Evolutionary conservation across 2,113 vertebrate genomes (phyloP).

Genomic region (Sinocyclocheilus rhinocerous): DNA sequence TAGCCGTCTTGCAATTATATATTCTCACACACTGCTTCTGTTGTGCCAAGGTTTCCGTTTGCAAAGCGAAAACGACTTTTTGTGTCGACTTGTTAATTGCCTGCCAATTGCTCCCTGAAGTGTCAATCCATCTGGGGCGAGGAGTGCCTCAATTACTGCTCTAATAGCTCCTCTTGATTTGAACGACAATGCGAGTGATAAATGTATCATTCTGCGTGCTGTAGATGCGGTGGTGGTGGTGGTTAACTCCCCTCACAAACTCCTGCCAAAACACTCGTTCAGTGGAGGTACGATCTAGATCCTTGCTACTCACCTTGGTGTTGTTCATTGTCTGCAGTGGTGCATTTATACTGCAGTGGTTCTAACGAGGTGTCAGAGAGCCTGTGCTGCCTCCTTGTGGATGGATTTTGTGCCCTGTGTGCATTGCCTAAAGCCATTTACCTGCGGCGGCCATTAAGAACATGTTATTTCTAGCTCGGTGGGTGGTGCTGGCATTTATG

Average conservation of each 20-base stretch:
- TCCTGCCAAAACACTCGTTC: not conserved
- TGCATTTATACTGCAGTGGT: slow-evolving; percentile 52
- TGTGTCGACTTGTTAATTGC: slow-evolving; percentile 77
- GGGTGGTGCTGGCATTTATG: not conserved
- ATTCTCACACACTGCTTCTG: slow-evolving; percentile 52
- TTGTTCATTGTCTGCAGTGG: slow-evolving; percentile 38
- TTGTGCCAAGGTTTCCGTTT: slow-evolving; percentile 60
- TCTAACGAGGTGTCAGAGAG: slow-evolving; percentile 50
- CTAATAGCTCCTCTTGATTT: slow-evolving; percentile 67
- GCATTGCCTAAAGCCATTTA: slow-evolving; percentile 32
- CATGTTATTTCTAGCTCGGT: not conserved
- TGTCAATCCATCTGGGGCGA: slow-evolving; percentile 68
- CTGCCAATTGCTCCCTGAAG: slow-evolving; percentile 76
- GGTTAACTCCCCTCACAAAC: slow-evolving; percentile 33
- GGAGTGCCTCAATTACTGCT: slow-evolving; percentile 72
- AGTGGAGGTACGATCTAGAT: not conserved
- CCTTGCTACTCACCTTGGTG: not conserved
- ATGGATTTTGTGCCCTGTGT: slow-evolving; percentile 49
- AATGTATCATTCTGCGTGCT: slow-evolving; percentile 13
- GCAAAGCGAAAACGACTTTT: slow-evolving; percentile 54
- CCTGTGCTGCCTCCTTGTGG: slow-evolving; percentile 69
- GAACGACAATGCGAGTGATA: not conserved
- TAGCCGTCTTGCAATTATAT: slow-evolving; percentile 66
- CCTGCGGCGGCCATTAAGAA: not conserved
- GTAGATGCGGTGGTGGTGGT: slow-evolving; percentile 22